Percentiles rank a stretch among this genome's conserved stretches.
phyloP scores from a whole-genome alignment of 2,797 vertebrate species.

The Tapirus indicus region DNA sequence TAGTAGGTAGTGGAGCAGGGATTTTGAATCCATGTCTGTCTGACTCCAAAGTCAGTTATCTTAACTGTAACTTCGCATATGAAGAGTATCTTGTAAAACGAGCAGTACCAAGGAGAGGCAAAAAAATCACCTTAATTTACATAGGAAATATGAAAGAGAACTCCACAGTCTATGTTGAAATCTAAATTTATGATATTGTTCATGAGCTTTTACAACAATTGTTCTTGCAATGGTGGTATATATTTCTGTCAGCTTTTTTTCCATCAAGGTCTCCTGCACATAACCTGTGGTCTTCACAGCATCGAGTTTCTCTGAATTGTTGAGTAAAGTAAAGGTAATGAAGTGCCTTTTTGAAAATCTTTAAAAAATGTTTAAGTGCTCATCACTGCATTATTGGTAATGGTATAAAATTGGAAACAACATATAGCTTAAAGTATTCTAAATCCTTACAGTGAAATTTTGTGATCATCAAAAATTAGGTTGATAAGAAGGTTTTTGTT shows the following conservation, averaged over 20 bases:
- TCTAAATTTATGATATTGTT: neutral
- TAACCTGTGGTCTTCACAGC: neutral
- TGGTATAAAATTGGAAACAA: neutral
- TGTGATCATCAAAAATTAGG: conserved; percentile 11
- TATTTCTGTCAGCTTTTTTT: neutral
- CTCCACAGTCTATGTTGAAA: neutral
- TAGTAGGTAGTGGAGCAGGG: neutral
- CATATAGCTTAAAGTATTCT: neutral
- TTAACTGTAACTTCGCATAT: neutral
- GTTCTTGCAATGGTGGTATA: neutral
- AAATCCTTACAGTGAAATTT: conserved; percentile 29
- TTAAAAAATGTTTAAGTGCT: neutral
- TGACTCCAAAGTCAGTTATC: neutral
- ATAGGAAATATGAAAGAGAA: neutral
- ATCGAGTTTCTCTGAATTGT: neutral
- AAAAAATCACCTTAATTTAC: neutral
- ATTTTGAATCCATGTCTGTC: neutral
- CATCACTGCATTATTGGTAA: neutral
- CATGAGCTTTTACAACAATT: neutral
- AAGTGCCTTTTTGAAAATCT: neutral
- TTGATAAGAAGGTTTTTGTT: neutral
- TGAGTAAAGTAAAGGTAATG: neutral
- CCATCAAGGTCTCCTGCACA: neutral
- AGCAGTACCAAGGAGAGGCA: neutral
- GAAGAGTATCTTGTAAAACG: neutral